Evolutionary conservation across 2,888 invertebrate species (phyloP).

Genomic region (Hydraecia micacea): DNA sequence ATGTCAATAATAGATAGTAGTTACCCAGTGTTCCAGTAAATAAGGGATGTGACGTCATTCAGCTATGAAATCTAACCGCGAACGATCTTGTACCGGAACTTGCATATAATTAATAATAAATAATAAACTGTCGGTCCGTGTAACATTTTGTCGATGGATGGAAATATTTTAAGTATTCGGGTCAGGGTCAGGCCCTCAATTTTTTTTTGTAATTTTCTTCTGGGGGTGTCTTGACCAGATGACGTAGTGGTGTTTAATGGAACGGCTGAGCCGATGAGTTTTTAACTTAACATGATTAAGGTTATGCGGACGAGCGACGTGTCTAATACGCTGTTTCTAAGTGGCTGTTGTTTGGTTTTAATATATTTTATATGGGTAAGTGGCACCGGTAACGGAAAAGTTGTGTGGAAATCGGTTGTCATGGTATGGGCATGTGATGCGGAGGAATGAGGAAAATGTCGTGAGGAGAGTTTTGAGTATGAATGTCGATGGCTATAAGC

Average conservation of each 20-base stretch:
- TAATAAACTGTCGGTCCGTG: slow-evolving; percentile 39
- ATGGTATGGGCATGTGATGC: too few relatives aligned
- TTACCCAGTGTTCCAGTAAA: slow-evolving; percentile 46
- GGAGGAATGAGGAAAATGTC: too few relatives aligned
- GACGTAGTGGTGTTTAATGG: slow-evolving; percentile 44
- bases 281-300: slow-evolving; percentile 50
- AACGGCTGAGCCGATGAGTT: slow-evolving; percentile 31
- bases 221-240: slow-evolving; percentile 39
- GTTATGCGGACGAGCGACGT: slow-evolving; percentile 4
- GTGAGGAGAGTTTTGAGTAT: too few relatives aligned
- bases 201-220: slow-evolving; percentile 45
- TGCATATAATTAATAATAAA: slow-evolving; percentile 60
- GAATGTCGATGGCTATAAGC: too few relatives aligned
- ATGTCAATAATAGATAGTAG: slow-evolving; percentile 50
- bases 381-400: too few relatives aligned
- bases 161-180: slow-evolving; percentile 45
- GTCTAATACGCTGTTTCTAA: neutral
- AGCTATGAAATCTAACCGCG: slow-evolving; percentile 62
- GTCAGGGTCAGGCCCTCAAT: slow-evolving; percentile 49
- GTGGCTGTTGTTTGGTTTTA: neutral
- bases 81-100: slow-evolving; percentile 61
- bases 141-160: slow-evolving; percentile 44
- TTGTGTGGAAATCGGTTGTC: too few relatives aligned
- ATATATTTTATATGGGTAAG: too few relatives aligned
- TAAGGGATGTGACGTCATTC: slow-evolving; percentile 61